Percentiles rank a stretch among this genome's conserved stretches.
Conservation (phyloP, 2,888 invertebrate species). For the Cistogaster globosa region DNA sequence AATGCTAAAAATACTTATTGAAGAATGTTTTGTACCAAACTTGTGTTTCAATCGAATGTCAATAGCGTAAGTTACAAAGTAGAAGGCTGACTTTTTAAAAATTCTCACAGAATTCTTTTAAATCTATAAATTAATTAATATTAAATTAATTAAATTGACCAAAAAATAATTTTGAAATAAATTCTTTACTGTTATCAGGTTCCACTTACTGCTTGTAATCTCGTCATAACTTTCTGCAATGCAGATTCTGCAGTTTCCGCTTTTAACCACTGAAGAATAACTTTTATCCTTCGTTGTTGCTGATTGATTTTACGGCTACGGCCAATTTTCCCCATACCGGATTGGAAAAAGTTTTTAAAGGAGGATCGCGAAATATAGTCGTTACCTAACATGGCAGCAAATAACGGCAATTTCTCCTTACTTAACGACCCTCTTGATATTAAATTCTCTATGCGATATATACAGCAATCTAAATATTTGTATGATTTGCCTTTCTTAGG, state of each 20-base stretch:
- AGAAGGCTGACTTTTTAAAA: no score
- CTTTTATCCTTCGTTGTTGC: slow-evolving; percentile 88
- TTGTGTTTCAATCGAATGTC: no score
- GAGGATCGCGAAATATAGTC: slow-evolving; percentile 90
- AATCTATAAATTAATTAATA: no score
- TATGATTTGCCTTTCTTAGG: slow-evolving; percentile 74
- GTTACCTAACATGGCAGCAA: slow-evolving; percentile 94
- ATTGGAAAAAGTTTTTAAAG: slow-evolving; percentile 88
- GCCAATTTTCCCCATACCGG: slow-evolving; percentile 82
- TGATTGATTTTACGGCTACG: slow-evolving; percentile 82
- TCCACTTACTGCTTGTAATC: slow-evolving; percentile 84
- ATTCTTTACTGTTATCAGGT: no score
- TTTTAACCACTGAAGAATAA: slow-evolving; percentile 90
- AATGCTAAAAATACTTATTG: no score
- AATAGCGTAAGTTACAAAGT: no score
- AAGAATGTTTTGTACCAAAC: no score
- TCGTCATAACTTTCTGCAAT: slow-evolving; percentile 86
- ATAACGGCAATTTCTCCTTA: slow-evolving; percentile 88
- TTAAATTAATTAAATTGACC: no score
- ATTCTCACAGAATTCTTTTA: no score
- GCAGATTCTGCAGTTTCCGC: slow-evolving; percentile 88
- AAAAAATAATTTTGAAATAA: no score
- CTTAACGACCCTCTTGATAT: slow-evolving; percentile 86
- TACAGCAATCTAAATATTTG: slow-evolving; percentile 85
- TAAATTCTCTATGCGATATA: slow-evolving; percentile 89